Percentiles rank a stretch among this genome's conserved stretches.
These are phyloP conservation scores for Phalloptychus januarius DNA, from an alignment of 2,797 vertebrate genomes.

Conservation along the genomic window DNA sequence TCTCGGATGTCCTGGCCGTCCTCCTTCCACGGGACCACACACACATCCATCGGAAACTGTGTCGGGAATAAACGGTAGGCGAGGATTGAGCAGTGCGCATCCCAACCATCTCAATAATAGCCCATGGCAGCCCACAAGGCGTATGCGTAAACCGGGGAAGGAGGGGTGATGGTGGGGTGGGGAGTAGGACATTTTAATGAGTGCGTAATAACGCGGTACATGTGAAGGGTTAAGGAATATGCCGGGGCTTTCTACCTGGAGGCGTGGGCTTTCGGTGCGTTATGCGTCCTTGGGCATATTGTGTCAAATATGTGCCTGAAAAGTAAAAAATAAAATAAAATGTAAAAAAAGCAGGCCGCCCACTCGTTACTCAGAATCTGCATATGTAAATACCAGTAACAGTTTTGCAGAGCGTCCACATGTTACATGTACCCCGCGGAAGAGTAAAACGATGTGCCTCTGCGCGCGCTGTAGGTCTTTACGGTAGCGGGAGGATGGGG, in stretches of 20 bases:
- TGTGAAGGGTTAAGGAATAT: slow-evolving; percentile 77
- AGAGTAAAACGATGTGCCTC: slow-evolving; percentile 49
- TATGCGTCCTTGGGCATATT: slow-evolving; percentile 75
- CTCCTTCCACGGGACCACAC: slow-evolving; percentile 90
- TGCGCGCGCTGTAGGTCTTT: slow-evolving; percentile 21
- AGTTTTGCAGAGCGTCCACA: slow-evolving; percentile 41
- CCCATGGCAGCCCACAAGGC: slow-evolving; percentile 59
- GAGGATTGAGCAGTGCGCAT: slow-evolving; percentile 25
- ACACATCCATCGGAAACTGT: slow-evolving; percentile 83
- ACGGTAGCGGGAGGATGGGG: slow-evolving; percentile 22
- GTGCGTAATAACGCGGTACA: slow-evolving; percentile 69
- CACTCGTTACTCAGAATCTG: slow-evolving; percentile 63
- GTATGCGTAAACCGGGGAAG: slow-evolving; percentile 64
- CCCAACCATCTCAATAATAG: slow-evolving; percentile 66
- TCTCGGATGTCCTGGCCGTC: slow-evolving; percentile 97
- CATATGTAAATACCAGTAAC: slow-evolving; percentile 55
- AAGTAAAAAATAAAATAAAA: slow-evolving; percentile 48
- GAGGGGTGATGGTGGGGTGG: slow-evolving; percentile 3
- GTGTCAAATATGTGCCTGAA: slow-evolving; percentile 59
- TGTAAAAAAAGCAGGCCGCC: slow-evolving; percentile 58
- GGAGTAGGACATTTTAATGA: slow-evolving; percentile 54
- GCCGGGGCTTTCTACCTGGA: slow-evolving; percentile 70
- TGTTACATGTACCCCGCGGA: slow-evolving; percentile 43
- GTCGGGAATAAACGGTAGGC: slow-evolving; percentile 87
- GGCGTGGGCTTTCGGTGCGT: slow-evolving; percentile 80